Percentiles rank a stretch among this genome's conserved stretches.
These are phyloP conservation scores for Marronus borbonicus DNA, from an alignment of 2,888 invertebrate species.

Conservation along the genomic window DNA sequence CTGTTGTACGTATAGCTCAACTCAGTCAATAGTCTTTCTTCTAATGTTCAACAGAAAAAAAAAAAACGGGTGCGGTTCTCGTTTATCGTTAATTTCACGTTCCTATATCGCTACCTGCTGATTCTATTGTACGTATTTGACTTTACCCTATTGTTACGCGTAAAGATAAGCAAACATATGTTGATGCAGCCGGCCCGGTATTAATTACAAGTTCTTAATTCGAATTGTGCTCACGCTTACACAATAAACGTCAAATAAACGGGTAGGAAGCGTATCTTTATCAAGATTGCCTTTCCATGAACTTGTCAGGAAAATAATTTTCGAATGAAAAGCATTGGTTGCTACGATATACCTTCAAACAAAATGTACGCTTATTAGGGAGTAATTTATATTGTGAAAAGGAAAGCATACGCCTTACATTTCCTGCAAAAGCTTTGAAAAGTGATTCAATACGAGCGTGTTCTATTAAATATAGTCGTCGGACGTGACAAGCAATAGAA, in stretches of 20 bases:
- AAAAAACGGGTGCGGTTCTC: constrained; percentile 7
- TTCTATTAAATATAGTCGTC: neutral
- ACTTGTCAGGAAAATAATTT: constrained; percentile 5
- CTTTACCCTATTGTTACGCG: constrained; percentile 15
- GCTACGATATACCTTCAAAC: neutral
- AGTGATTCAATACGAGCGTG: neutral
- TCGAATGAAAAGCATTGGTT: neutral
- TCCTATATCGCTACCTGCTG: neutral
- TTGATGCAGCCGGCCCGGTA: constrained; percentile 4
- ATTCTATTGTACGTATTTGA: constrained; percentile 12
- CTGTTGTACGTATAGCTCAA: too few species aligned
- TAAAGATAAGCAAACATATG: constrained; percentile 24
- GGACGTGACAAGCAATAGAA: neutral
- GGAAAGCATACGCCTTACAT: neutral
- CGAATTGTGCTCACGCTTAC: constrained; percentile 22
- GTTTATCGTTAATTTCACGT: constrained; percentile 5
- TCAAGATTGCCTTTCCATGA: constrained; percentile 22
- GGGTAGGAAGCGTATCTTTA: constrained; percentile 10
- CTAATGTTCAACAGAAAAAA: neutral
- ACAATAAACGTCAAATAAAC: constrained; percentile 24
- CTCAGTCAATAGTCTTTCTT: constrained; percentile 11
- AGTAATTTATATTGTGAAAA: neutral
- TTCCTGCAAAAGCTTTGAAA: neutral
- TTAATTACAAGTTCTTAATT: constrained; percentile 32
- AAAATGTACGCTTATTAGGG: neutral